These are phyloP conservation scores for Prorops nasuta DNA, from an alignment of 1,140 invertebrate genomes.

Conservation along the genomic window DNA sequence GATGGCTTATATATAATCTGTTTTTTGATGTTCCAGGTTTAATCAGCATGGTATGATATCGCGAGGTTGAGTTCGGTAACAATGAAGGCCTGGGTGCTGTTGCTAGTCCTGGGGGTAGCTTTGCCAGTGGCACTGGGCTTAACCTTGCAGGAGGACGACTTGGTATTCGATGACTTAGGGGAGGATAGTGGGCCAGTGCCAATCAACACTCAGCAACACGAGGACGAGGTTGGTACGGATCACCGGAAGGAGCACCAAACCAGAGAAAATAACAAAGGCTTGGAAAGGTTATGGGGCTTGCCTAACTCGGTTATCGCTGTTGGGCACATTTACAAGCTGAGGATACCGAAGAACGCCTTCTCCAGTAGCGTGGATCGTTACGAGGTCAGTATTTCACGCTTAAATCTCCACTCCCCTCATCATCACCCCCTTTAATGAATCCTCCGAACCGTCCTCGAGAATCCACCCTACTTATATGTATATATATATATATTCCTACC, in stretches of 20 bases:
- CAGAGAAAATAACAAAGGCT: constrained; percentile 1
- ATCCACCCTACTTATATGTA: no score
- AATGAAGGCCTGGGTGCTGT: constrained; percentile 42
- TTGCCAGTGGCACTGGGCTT: constrained; percentile 26
- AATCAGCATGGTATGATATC: constrained; percentile 48
- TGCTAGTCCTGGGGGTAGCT: constrained; percentile 25
- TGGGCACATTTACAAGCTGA: constrained; percentile 53
- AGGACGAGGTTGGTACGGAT: constrained; percentile 7
- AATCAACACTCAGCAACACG: constrained; percentile 9
- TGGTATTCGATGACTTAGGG: constrained; percentile 50
- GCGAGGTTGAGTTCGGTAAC: constrained; percentile 29
- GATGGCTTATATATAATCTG: neutral
- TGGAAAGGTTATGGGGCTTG: constrained; percentile 46
- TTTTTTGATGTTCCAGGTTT: constrained; percentile 28
- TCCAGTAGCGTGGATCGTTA: constrained; percentile 49
- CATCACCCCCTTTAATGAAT: neutral
- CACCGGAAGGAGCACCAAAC: constrained; percentile 12
- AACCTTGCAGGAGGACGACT: constrained; percentile 46
- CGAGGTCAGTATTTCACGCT: constrained; percentile 45
- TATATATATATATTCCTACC: no score
- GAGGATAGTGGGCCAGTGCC: constrained; percentile 28
- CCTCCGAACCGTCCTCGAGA: no score
- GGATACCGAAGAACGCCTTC: constrained; percentile 53
- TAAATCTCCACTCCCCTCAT: neutral
- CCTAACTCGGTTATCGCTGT: constrained; percentile 46